Conservation (phyloP, 2,888 invertebrate genomes). For the Diachrysia chrysitis region DNA sequence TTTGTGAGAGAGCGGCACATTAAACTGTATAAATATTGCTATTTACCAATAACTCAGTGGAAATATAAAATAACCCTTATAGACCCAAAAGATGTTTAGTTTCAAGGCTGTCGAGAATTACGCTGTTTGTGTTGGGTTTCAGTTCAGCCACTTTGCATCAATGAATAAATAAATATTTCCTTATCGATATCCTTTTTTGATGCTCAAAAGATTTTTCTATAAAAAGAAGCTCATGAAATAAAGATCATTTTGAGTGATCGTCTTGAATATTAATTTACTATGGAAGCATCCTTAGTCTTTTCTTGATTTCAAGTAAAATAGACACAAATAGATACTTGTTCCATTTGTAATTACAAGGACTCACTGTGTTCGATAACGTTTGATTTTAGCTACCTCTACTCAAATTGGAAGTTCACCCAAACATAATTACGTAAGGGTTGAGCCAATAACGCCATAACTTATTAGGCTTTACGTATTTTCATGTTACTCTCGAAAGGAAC, state of each 20-base stretch:
- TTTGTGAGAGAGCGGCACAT: background rate
- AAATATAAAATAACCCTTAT: slow-evolving; percentile 28
- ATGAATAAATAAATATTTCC: slow-evolving; percentile 64
- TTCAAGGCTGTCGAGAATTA: slow-evolving; percentile 37
- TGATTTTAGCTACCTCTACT: background rate
- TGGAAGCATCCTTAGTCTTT: background rate
- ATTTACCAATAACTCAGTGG: background rate
- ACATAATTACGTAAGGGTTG: slow-evolving; percentile 1
- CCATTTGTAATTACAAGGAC: background rate
- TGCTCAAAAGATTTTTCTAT: slow-evolving; percentile 42
- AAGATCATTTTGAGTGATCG: slow-evolving; percentile 18
- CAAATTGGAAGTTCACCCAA: background rate
- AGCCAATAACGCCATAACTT: slow-evolving; percentile 2
- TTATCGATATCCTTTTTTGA: slow-evolving; percentile 54
- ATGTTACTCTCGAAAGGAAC: background rate
- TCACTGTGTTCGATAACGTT: background rate
- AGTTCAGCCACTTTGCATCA: slow-evolving; percentile 54
- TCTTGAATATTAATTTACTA: background rate
- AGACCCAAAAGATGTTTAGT: slow-evolving; percentile 32
- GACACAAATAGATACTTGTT: background rate
- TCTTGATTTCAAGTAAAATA: background rate
- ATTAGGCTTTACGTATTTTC: slow-evolving; percentile 2
- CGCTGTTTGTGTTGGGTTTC: slow-evolving; percentile 44
- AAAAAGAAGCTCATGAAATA: slow-evolving; percentile 26
- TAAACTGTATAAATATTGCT: background rate